These are phyloP conservation scores for Tragelaphus scriptus DNA, from an alignment of 2,113 vertebrate species.

Conservation along the genomic window DNA sequence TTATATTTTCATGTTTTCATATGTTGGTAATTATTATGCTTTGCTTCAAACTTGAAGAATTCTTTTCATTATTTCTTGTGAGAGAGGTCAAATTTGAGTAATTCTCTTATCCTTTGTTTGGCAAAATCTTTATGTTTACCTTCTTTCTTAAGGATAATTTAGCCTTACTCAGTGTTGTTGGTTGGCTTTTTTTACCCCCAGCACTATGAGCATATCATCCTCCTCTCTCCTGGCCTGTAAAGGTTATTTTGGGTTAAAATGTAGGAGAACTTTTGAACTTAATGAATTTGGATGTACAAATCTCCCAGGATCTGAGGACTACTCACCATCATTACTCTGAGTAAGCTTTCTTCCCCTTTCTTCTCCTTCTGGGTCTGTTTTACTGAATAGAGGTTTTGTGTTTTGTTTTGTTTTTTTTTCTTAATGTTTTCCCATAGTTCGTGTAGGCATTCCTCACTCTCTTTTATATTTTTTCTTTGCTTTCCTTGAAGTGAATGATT, in stretches of 20 bases:
- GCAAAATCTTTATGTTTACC: background rate
- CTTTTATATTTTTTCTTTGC: background rate
- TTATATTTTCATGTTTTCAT: background rate
- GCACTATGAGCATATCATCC: background rate
- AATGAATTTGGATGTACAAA: background rate
- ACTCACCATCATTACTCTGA: background rate
- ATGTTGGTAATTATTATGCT: background rate
- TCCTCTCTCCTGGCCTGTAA: background rate
- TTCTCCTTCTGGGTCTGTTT: background rate
- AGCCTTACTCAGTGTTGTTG: background rate
- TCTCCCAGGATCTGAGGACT: background rate
- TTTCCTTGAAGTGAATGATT: background rate
- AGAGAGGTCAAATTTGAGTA: background rate
- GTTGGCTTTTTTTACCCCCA: accelerated
- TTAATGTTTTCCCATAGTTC: background rate
- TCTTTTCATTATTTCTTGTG: background rate
- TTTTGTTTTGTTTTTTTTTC: background rate
- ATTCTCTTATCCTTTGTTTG: background rate
- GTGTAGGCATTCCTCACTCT: background rate
- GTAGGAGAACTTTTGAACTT: background rate
- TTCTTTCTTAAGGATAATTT: background rate
- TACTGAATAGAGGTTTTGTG: background rate
- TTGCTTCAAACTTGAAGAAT: background rate
- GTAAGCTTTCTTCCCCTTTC: background rate
- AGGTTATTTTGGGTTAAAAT: background rate